Conservation (phyloP, 1,140 invertebrate species). For the Megalopta genalis region DNA sequence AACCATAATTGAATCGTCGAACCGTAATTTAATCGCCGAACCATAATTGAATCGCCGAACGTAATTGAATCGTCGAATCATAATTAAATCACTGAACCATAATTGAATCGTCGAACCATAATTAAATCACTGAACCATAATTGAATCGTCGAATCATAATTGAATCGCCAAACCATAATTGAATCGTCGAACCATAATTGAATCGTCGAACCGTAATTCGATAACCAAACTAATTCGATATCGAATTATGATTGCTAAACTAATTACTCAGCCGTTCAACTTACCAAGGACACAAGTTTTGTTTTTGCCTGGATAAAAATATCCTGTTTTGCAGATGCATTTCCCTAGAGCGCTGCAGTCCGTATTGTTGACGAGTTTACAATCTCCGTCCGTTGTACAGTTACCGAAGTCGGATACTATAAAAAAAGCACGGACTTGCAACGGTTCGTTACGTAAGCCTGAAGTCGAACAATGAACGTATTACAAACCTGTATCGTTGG, state of each 20-base stretch:
- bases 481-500: neutral
- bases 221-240: too few species aligned
- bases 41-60: too few species aligned
- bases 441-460: neutral
- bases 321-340: constrained; percentile 61
- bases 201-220: too few species aligned
- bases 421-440: neutral
- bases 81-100: too few species aligned
- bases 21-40: too few species aligned
- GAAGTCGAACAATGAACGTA: neutral
- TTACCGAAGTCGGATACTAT: neutral
- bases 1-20: too few species aligned
- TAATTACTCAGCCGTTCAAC: neutral
- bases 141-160: too few species aligned
- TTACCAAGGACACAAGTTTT: constrained; percentile 62
- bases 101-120: too few species aligned
- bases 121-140: too few species aligned
- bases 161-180: too few species aligned
- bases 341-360: constrained; percentile 37
- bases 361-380: constrained; percentile 31
- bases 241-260: neutral
- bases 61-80: too few species aligned
- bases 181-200: too few species aligned
- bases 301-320: constrained; percentile 27
- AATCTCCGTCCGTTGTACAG: constrained; percentile 50